A percentile compares a stretch with the other conserved stretches of the same genome.
phyloP scores from a whole-genome alignment of 1,140 invertebrate species.

The Chironomus striatipennis region DNA sequence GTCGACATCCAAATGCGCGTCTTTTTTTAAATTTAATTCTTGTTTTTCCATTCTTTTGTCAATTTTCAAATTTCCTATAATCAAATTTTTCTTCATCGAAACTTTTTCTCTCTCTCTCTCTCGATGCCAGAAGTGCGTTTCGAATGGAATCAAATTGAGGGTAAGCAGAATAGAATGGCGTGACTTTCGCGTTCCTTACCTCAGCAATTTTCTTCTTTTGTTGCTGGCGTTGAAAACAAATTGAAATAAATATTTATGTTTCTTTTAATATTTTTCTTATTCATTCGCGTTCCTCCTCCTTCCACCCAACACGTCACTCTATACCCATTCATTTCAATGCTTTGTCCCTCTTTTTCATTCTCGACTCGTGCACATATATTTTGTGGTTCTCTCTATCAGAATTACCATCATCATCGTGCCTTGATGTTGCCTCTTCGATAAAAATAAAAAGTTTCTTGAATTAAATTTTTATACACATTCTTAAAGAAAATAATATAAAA shows the following conservation, averaged over 20 bases:
- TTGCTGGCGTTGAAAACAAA: neutral
- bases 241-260: constrained; percentile 15
- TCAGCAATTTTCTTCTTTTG: neutral
- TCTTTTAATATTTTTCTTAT: neutral
- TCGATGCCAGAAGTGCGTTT: neutral
- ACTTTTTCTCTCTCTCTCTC: neutral
- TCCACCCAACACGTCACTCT: too few species aligned
- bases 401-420: too few species aligned
- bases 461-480: too few species aligned
- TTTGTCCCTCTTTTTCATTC: too few species aligned
- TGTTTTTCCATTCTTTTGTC: neutral
- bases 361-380: too few species aligned
- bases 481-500: too few species aligned
- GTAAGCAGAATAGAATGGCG: neutral
- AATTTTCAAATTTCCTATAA: neutral
- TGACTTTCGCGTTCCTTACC: neutral
- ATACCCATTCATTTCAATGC: too few species aligned
- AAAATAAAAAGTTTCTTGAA: too few species aligned
- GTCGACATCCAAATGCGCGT: too few species aligned
- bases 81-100: neutral
- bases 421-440: too few species aligned
- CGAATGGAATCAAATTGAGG: neutral
- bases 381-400: too few species aligned
- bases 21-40: neutral
- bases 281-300: neutral